Base-by-base conservation (phyloP, 1,140 invertebrate species). In the Magallana angulata region DNA sequence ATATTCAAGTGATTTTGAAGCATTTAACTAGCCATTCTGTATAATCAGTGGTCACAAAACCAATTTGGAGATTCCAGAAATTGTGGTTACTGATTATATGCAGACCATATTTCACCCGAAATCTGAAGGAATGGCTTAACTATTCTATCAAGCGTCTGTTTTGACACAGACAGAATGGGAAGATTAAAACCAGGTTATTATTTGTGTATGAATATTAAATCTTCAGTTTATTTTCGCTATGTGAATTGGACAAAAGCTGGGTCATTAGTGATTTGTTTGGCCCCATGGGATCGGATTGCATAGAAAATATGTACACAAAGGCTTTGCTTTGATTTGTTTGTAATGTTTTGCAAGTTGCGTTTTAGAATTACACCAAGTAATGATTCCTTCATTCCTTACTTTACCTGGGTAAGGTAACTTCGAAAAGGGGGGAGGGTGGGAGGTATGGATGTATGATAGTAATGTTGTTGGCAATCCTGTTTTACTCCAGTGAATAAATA, bases 161-260 rank as follows among this genome's bases (percentile, higher is more conserved):
- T 76, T 76, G 68, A 76, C 68, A 76, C 7, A 76, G 11, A 76
- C 24, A 30, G 68, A 76, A 76, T 11, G 36, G 68, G 68, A 76
- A 76, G 68, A 76, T 76, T 76, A 76, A 76, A 76, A 30, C 30
- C 68, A 76, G 68, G 36, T 76, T 76, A 76, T 76, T 12, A 76
- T 76, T 30, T 76, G 68, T 76, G 68, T 76, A 76, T 76, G 68
- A 76, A 76, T 76, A 76, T 76, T 76, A 76, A 76, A 76, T 76
- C 60, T 30, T 76, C 68, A 76, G 14, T 76, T 12, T 76, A 76
- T 76, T 76, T 76, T 30, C 36, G 9, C 24, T 30, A 76, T 30
- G 24, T 76, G 24, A 30, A 30, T 30, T 30, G 68, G 68, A 76
- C 68, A 76, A 76, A 76, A 30, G 30, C 68, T 30, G 36, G 68